Conservation (phyloP, 1,140 invertebrate species). For the Bombus difficillimus region DNA sequence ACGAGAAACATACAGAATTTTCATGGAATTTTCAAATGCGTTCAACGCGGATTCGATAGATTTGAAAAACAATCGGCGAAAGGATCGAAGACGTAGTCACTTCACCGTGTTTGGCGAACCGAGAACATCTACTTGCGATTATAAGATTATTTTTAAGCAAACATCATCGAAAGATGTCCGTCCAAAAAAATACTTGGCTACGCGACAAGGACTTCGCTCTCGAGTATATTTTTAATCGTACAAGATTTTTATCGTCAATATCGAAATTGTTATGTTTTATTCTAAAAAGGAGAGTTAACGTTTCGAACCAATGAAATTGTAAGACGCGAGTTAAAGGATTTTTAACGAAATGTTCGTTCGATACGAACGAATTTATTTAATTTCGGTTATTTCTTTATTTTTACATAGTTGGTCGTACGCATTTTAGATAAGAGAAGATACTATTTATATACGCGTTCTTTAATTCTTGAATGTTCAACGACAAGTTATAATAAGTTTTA, state of each 20-base stretch:
- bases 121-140: conserved; percentile 15
- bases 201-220: conserved; percentile 5
- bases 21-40: neutral
- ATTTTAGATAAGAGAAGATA: conserved; percentile 53
- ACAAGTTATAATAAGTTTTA: conserved; percentile 48
- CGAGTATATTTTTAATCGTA: conserved; percentile 6
- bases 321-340: neutral
- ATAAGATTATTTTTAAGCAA: conserved; percentile 37
- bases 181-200: conserved; percentile 44
- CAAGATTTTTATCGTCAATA: neutral
- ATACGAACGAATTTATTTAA: conserved; percentile 24
- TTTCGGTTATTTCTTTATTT: conserved; percentile 48
- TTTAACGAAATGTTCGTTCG: neutral
- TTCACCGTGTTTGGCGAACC: neutral
- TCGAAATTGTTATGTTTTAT: neutral
- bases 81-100: neutral
- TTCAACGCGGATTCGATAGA: neutral
- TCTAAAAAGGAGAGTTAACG: neutral
- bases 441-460: conserved; percentile 65
- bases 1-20: neutral
- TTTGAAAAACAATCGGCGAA: neutral
- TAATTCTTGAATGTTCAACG: conserved; percentile 48
- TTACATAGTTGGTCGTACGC: conserved; percentile 45
- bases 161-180: conserved; percentile 61
- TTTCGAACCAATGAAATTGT: neutral